These are phyloP conservation scores for Alethe diademata DNA, from an alignment of 2,113 vertebrate species.

Conservation along the genomic window DNA sequence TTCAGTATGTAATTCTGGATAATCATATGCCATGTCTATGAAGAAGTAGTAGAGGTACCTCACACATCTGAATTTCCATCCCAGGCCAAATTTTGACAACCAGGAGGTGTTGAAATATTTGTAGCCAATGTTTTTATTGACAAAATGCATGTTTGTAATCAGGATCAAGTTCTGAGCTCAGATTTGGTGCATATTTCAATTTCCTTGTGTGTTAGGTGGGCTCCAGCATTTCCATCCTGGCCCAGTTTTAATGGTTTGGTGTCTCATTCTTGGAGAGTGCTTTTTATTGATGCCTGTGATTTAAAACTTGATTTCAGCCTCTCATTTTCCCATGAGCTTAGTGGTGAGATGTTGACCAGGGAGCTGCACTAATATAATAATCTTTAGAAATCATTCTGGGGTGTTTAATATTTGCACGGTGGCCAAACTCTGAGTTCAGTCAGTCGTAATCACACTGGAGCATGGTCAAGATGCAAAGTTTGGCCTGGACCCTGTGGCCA, in stretches of 20 bases:
- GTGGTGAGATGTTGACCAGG: background rate
- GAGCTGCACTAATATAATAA: background rate
- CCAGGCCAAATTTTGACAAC: background rate
- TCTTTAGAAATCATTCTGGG: background rate
- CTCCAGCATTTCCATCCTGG: background rate
- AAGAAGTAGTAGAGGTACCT: background rate
- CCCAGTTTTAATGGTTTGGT: background rate
- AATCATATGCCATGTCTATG: background rate
- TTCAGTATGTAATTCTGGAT: background rate
- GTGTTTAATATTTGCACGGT: background rate
- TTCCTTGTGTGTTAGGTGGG: background rate
- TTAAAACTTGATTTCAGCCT: background rate
- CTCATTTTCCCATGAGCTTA: background rate
- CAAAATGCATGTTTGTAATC: background rate
- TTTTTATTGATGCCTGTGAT: fast-evolving
- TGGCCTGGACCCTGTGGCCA: slow-evolving; percentile 61
- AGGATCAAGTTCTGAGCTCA: background rate
- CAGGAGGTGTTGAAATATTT: background rate
- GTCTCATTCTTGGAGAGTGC: fast-evolving
- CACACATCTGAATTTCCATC: background rate
- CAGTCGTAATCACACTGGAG: slow-evolving; percentile 21
- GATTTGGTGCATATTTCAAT: background rate
- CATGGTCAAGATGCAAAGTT: slow-evolving; percentile 38
- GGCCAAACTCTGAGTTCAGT: background rate
- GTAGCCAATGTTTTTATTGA: background rate